These are phyloP conservation scores for Hemibagrus guttatus DNA, from an alignment of 2,797 vertebrate genomes.

Conservation along the genomic window DNA sequence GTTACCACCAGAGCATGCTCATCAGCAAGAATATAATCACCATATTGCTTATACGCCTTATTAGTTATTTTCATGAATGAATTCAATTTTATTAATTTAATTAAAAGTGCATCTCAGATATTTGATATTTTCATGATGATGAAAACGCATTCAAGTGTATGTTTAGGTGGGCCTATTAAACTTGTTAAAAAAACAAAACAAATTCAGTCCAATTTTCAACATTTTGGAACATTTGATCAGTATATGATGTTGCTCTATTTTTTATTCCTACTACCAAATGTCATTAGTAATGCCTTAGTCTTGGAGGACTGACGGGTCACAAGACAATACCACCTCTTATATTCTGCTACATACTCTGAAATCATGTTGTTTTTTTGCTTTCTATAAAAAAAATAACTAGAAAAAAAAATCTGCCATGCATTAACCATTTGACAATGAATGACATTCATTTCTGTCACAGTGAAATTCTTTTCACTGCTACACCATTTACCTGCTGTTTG, in stretches of 20 bases:
- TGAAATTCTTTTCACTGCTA: not conserved
- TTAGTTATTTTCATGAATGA: constrained; percentile 2
- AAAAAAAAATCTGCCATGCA: not conserved
- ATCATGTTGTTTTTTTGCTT: not conserved
- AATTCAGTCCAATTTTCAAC: constrained; percentile 1
- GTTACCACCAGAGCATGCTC: constrained; percentile 34
- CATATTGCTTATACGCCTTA: constrained; percentile 43
- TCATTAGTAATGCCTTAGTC: not conserved
- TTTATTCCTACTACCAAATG: too few species aligned
- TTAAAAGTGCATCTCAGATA: not conserved
- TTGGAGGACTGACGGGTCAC: not conserved
- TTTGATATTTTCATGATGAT: constrained; percentile 17
- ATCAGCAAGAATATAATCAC: constrained; percentile 9
- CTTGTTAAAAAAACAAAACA: not conserved
- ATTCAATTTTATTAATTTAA: not conserved
- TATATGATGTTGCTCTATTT: not conserved
- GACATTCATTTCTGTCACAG: not conserved
- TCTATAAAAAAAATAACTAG: not conserved
- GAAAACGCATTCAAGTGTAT: not conserved
- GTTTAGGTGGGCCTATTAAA: not conserved
- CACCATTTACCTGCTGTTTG: not conserved
- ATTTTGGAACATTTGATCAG: not conserved
- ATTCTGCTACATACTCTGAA: not conserved
- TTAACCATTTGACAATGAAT: not conserved
- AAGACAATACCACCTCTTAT: not conserved